phyloP scores from a whole-genome alignment of 2,888 invertebrate species.

The Drosophila paucipuncta region DNA sequence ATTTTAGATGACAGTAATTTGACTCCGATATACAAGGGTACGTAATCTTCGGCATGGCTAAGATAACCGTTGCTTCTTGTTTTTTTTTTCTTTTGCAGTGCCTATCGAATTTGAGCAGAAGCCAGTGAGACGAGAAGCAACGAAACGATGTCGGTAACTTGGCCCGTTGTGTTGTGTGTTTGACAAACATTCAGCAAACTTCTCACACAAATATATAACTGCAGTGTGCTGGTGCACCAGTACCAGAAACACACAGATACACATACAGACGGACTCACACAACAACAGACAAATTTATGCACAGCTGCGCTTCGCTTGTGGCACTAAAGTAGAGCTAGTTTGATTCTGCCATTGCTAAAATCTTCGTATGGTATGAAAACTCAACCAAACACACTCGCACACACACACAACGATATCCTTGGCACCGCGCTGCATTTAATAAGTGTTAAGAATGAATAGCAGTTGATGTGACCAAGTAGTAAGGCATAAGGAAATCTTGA shows the following conservation, averaged over 20 bases:
- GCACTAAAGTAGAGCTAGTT: conserved; percentile 21
- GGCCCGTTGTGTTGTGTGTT: conserved; percentile 28
- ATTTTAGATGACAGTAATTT: neutral
- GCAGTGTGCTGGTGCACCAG: conserved; percentile 11
- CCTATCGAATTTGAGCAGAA: conserved; percentile 42
- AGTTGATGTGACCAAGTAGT: neutral
- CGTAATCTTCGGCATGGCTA: neutral
- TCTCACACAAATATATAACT: conserved; percentile 12
- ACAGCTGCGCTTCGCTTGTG: conserved; percentile 25
- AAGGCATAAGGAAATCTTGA: conserved; percentile 19
- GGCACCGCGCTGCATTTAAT: neutral
- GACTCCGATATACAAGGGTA: neutral
- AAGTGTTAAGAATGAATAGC: conserved; percentile 1
- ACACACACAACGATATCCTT: neutral
- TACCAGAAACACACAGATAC: neutral
- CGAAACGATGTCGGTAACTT: conserved; percentile 14
- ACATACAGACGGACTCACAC: neutral
- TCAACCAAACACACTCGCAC: neutral
- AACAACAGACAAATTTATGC: neutral
- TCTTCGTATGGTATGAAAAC: neutral
- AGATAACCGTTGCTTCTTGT: neutral
- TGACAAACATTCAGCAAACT: conserved; percentile 52
- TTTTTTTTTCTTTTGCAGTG: conserved; percentile 37
- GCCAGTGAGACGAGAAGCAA: conserved; percentile 50
- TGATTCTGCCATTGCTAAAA: conserved; percentile 1